Percentiles rank a stretch among this genome's conserved stretches.
Evolutionary conservation across 2,113 vertebrate species (phyloP).

Genomic region (Urocolius indicus): DNA sequence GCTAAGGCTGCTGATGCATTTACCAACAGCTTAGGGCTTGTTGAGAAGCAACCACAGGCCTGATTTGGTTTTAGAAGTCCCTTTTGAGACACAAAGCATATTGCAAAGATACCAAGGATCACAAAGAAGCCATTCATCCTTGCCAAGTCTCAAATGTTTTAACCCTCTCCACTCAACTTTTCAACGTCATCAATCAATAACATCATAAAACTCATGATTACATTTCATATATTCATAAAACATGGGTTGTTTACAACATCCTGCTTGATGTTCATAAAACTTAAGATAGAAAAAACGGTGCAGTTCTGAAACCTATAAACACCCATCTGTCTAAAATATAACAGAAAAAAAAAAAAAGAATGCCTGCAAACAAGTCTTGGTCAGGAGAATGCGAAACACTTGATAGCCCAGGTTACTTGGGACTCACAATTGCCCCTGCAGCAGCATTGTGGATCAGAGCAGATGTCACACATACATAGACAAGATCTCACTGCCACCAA

Average conservation of each 20-base stretch:
- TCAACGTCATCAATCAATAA: neutral
- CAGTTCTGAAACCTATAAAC: constrained; percentile 12
- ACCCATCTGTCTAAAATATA: neutral
- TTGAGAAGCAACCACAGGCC: neutral
- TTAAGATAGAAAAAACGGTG: neutral
- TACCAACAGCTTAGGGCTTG: neutral
- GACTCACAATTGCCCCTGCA: neutral
- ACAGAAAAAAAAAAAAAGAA: neutral
- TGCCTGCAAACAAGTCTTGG: neutral
- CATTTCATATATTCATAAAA: constrained; percentile 5
- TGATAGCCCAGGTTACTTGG: neutral
- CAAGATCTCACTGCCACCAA: neutral
- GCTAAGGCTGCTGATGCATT: neutral
- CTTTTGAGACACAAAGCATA: neutral
- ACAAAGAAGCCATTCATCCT: neutral
- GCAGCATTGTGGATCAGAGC: neutral
- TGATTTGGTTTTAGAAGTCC: neutral
- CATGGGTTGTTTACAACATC: constrained; percentile 9
- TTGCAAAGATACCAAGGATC: neutral
- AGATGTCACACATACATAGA: fast-evolving
- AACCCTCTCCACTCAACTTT: neutral
- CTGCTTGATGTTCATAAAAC: neutral
- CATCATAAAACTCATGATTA: constrained; percentile 1
- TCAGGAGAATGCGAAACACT: neutral
- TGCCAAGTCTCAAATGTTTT: neutral